A percentile compares a stretch with the other conserved stretches of the same genome.
Conservation (phyloP, 2,888 invertebrate species). For the Plebejus anna region DNA sequence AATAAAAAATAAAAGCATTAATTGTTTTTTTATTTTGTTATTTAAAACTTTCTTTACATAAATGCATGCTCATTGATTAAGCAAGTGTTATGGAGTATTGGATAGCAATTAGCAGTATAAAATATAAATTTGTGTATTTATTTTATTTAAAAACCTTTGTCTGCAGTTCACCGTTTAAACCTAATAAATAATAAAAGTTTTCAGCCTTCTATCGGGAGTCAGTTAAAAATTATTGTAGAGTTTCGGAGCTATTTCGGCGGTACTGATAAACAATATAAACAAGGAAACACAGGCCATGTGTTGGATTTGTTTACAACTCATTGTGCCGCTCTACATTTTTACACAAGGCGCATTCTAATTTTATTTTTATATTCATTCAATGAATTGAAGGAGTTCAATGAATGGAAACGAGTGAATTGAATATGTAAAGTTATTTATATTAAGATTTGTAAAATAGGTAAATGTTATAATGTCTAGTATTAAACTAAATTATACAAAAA, state of each 20-base stretch:
- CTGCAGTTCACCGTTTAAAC: background rate
- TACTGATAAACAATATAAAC: constrained; percentile 32
- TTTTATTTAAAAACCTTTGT: no score
- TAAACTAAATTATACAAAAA: background rate
- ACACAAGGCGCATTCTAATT: constrained; percentile 3
- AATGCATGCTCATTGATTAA: no score
- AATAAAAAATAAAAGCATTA: no score
- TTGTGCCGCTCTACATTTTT: constrained; percentile 25
- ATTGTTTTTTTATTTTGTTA: background rate
- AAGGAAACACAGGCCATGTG: constrained; percentile 36
- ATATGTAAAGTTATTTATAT: background rate
- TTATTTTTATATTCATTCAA: constrained; percentile 26
- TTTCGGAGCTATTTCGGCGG: constrained; percentile 7
- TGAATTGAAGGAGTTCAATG: background rate
- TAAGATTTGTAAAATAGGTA: background rate
- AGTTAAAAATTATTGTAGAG: background rate
- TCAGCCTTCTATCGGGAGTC: background rate
- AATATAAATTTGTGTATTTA: no score
- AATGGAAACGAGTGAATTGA: background rate
- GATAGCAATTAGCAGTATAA: no score
- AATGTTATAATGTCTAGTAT: background rate
- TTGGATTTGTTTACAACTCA: constrained; percentile 29
- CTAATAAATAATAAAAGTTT: background rate
- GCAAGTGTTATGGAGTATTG: no score
- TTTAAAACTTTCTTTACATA: background rate